Percentiles rank a stretch among this genome's conserved stretches.
Conservation (phyloP, 2,113 vertebrate species). For the Galemys pyrenaicus region DNA sequence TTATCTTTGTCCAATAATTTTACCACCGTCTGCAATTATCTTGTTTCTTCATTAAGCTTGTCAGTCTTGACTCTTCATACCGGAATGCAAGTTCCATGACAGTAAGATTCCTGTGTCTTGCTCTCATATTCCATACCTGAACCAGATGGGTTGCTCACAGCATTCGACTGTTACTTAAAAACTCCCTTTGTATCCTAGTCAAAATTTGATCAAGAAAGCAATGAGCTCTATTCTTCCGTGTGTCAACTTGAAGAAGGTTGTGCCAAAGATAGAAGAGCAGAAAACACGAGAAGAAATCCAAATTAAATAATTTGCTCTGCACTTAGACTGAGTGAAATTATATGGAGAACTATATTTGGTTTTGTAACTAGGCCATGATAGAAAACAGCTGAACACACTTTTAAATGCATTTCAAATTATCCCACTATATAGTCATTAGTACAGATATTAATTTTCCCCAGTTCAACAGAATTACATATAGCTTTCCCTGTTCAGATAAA, state of each 20-base stretch:
- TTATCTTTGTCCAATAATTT: not conserved
- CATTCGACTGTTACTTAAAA: not conserved
- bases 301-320: slow-evolving; percentile 22
- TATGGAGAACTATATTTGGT: not conserved
- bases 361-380: slow-evolving; percentile 48
- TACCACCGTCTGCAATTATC: not conserved
- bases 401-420: slow-evolving; percentile 2
- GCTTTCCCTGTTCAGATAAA: not conserved
- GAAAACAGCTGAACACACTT: not conserved
- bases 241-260: not conserved
- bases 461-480: slow-evolving; percentile 1
- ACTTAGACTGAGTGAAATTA: not conserved
- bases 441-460: slow-evolving; percentile 15
- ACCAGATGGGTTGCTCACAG: not conserved
- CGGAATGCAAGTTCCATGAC: not conserved
- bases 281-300: slow-evolving; percentile 38
- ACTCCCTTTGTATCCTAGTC: not conserved
- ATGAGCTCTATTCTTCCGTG: not conserved
- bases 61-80: not conserved
- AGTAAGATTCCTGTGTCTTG: not conserved
- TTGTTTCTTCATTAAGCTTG: not conserved
- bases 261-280: not conserved
- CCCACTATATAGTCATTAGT: not conserved
- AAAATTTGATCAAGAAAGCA: not conserved
- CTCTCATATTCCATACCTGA: not conserved